Conservation (phyloP, 1,140 invertebrate species). For the Anastatus disparis region DNA sequence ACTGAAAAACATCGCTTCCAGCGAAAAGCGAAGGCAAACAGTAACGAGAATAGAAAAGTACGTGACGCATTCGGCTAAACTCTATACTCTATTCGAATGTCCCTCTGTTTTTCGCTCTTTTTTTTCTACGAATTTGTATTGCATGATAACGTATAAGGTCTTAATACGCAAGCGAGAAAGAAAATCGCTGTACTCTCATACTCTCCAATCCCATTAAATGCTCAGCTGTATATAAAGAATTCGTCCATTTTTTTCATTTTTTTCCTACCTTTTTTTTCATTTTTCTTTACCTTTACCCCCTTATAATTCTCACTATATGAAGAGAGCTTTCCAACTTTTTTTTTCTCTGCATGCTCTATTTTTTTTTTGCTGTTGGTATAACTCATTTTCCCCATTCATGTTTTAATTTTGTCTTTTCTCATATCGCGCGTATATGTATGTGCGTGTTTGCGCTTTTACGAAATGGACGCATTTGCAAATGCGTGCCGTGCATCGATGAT, state of each 20-base stretch:
- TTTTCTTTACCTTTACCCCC: background rate
- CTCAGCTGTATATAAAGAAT: too few relatives aligned
- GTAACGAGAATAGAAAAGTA: slow-evolving; percentile 15
- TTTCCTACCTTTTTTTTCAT: background rate
- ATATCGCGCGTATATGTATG: background rate
- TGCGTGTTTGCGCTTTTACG: background rate
- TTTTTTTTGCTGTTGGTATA: background rate
- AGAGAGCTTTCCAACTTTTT: background rate
- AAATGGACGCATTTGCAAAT: background rate
- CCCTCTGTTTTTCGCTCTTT: too few relatives aligned
- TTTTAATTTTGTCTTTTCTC: background rate
- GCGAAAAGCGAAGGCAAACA: slow-evolving; percentile 8
- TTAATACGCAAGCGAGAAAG: too few relatives aligned
- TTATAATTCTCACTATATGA: background rate
- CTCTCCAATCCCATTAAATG: too few relatives aligned
- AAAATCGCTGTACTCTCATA: too few relatives aligned
- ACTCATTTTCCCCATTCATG: slow-evolving; percentile 27
- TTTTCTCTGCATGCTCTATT: background rate
- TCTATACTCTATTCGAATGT: too few relatives aligned
- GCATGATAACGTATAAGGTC: too few relatives aligned
- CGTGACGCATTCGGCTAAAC: slow-evolving; percentile 1
- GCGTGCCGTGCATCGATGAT: background rate
- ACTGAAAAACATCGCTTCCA: background rate
- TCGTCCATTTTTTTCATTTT: background rate
- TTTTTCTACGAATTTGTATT: too few relatives aligned